These are phyloP conservation scores for Rostratula benghalensis DNA, from an alignment of 2,113 vertebrate genomes.

Conservation along the genomic window DNA sequence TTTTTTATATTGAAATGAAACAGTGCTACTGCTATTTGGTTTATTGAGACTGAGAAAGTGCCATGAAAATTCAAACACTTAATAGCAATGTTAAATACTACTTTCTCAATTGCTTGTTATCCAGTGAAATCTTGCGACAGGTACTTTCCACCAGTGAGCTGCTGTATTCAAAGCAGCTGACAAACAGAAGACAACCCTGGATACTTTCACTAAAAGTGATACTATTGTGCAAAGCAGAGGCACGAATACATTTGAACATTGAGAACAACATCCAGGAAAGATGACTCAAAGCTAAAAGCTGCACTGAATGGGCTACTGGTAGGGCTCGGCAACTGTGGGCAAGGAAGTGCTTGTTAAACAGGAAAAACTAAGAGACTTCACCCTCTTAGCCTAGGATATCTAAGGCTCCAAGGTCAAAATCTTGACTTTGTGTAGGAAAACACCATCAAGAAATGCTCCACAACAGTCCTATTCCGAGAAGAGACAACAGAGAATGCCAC, in stretches of 20 bases:
- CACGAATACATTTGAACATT: neutral
- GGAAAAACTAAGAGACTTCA: neutral
- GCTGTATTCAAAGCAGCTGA: neutral
- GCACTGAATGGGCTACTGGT: neutral
- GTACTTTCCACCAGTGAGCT: neutral
- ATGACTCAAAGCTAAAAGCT: neutral
- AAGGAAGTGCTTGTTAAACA: neutral
- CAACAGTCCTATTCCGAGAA: too few relatives aligned
- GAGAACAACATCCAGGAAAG: accelerated
- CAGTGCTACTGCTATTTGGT: neutral
- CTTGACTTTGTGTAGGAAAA: neutral
- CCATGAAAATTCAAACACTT: neutral
- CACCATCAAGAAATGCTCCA: neutral
- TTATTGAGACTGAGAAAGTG: neutral
- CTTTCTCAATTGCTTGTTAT: neutral
- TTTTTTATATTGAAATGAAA: neutral
- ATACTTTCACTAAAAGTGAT: neutral
- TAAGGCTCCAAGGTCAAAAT: neutral
- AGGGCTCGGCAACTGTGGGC: neutral
- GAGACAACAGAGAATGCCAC: accelerated
- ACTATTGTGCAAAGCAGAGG: neutral
- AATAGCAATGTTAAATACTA: neutral
- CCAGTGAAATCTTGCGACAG: neutral
- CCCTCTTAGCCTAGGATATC: neutral
- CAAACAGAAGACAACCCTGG: neutral